Evolutionary conservation across 2,797 vertebrate species (phyloP).

Genomic region (Argyrosomus regius): DNA sequence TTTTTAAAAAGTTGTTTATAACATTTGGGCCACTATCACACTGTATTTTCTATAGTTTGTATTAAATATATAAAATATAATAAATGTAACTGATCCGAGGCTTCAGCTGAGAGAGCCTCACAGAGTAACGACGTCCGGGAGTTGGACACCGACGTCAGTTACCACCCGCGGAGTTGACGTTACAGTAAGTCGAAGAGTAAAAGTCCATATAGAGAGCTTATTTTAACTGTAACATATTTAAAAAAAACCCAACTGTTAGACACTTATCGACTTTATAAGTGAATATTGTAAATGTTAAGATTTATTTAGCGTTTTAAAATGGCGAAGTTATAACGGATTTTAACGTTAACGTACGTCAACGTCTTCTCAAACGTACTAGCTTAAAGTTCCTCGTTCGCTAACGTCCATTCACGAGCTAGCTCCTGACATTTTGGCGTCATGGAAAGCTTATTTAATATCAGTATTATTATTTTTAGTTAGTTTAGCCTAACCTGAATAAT

Average conservation of each 20-base stretch:
- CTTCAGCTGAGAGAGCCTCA: too few relatives aligned
- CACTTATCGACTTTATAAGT: too few relatives aligned
- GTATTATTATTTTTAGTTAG: neutral
- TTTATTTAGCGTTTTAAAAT: neutral
- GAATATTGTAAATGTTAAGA: neutral
- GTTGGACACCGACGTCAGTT: too few relatives aligned
- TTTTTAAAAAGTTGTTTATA: neutral
- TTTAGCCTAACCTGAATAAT: neutral
- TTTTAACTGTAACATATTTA: too few relatives aligned
- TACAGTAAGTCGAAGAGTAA: too few relatives aligned
- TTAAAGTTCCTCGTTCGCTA: conserved; percentile 11
- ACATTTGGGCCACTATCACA: neutral
- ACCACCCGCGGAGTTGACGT: too few relatives aligned
- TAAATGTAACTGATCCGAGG: too few relatives aligned
- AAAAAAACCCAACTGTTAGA: too few relatives aligned
- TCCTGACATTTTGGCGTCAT: neutral
- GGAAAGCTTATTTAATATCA: neutral
- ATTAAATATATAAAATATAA: too few relatives aligned
- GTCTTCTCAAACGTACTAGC: neutral
- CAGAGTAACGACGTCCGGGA: too few relatives aligned
- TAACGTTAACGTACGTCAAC: neutral
- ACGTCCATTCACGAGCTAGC: neutral
- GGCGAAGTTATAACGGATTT: neutral
- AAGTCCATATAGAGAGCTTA: too few relatives aligned
- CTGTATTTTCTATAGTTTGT: neutral